A percentile compares a stretch with the other conserved stretches of the same genome.
Evolutionary conservation across 2,113 vertebrate genomes (phyloP).

Genomic region (Gulo gulo): DNA sequence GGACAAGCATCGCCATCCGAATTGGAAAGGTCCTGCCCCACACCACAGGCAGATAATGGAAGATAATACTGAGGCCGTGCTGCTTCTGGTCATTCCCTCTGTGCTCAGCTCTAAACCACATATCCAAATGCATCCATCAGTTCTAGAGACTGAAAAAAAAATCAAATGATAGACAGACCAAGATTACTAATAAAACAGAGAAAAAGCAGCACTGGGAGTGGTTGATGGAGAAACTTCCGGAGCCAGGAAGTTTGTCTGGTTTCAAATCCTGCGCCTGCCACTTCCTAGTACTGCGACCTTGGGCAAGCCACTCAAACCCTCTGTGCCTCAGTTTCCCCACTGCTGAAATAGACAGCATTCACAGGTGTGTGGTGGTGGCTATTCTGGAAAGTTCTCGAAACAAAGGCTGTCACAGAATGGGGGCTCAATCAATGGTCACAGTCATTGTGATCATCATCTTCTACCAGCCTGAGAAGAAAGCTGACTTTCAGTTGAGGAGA

Average conservation of each 20-base stretch:
- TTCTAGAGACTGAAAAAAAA: background rate
- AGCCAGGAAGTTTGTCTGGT: background rate
- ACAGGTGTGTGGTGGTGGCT: background rate
- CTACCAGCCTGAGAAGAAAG: background rate
- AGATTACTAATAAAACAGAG: background rate
- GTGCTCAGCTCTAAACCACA: background rate
- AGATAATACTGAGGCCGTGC: background rate
- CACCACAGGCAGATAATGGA: fast-evolving
- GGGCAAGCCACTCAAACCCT: background rate
- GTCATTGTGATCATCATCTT: background rate
- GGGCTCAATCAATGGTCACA: background rate
- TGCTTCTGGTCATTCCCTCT: background rate
- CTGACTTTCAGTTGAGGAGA: background rate
- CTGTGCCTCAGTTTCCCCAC: background rate
- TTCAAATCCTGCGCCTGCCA: background rate
- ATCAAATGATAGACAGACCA: background rate
- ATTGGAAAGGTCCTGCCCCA: background rate
- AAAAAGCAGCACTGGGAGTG: too few relatives aligned
- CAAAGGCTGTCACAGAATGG: background rate
- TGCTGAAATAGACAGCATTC: background rate
- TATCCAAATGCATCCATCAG: background rate
- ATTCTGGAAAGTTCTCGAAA: background rate
- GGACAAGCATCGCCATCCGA: fast-evolving
- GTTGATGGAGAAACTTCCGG: background rate
- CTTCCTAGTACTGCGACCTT: background rate